Percentiles rank a stretch among this genome's conserved stretches.
These are phyloP conservation scores for Etheostoma cragini DNA, from an alignment of 2,113 vertebrate genomes.

Conservation along the genomic window DNA sequence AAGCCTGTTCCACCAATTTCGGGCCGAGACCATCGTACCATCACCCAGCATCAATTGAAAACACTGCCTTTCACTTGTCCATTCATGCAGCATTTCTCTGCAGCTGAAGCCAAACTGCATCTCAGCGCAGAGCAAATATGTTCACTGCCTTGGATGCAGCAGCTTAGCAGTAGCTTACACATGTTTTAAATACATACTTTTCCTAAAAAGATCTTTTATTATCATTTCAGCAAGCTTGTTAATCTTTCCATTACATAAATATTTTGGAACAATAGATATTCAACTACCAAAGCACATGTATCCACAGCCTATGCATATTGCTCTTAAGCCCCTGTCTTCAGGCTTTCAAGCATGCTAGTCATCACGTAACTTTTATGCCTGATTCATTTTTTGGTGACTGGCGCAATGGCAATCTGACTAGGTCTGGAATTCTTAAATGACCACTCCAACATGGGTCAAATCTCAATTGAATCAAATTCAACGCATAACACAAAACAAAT, in stretches of 20 bases:
- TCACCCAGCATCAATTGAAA: constrained; percentile 41
- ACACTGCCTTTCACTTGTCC: constrained; percentile 45
- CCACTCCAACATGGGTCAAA: background rate
- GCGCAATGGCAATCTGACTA: background rate
- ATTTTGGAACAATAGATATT: background rate
- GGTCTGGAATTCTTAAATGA: background rate
- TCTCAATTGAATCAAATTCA: background rate
- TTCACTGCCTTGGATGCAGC: constrained; percentile 2
- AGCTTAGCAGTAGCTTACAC: background rate
- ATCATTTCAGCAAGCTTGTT: background rate
- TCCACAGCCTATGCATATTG: background rate
- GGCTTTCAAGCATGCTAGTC: background rate
- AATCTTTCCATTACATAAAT: background rate
- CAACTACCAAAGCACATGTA: background rate
- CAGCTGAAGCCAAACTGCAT: constrained; percentile 13
- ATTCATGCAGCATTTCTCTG: constrained; percentile 42
- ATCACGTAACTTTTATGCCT: background rate
- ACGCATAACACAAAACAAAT: background rate
- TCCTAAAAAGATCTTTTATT: background rate
- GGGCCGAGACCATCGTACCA: constrained; percentile 38
- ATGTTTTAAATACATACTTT: background rate
- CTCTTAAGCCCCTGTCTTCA: no score
- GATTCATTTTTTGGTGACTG: no score
- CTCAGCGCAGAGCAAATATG: constrained; percentile 31
- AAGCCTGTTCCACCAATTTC: constrained; percentile 70